Base-by-base conservation (phyloP, 2,888 invertebrate species). In the Heteromyza rotundicornis region DNA sequence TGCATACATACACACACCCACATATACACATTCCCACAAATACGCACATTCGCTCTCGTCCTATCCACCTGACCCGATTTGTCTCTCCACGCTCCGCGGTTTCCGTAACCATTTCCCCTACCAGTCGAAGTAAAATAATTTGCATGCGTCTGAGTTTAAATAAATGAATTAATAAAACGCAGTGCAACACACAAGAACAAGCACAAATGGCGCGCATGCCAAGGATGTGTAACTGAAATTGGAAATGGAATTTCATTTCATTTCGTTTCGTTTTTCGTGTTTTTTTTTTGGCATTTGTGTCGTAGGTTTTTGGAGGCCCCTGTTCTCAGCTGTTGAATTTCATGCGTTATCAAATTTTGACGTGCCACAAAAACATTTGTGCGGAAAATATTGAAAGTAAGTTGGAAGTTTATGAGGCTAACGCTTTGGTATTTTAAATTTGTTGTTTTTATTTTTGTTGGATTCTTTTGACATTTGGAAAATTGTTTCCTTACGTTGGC, bases 21-120 rank as follows among this genome's bases (percentile, higher is more conserved):
- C 20, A 56, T 59, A 27, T 20, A 24, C 19, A 22, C 32, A 40
- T 35, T n/a, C 44, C 35, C 8, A 44, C 35, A 51, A 17, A 27
- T 3, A 12, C 22, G 35, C 35, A 8, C 10, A 14, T 16, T 49
- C 53, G 20, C 19, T 7, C n/a, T n/a, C n/a, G n/a, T 20, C 23
- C 24, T n/a, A 5, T 22, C 36, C 10, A n/a, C 12, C 22, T 35
- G 35, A 36, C 32, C n/a, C n/a, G 50, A 27, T 20, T 19, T 27
- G 50, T 32, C 27, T 27, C 10, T 27, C 27, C 10, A 27, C 27
- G 5, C 27, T n/a, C n/a, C n/a, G n/a, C 47, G 14, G 32, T 24
- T 19, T 24, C 16, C 20, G 49, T 57, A 5, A 32, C 68, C 66
- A 66, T 65, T 69, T 61, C 54, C 8, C 5, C 16, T 40, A n/a